Base-by-base conservation (phyloP, 1,140 invertebrate genomes). In the Orchestia grillus region DNA sequence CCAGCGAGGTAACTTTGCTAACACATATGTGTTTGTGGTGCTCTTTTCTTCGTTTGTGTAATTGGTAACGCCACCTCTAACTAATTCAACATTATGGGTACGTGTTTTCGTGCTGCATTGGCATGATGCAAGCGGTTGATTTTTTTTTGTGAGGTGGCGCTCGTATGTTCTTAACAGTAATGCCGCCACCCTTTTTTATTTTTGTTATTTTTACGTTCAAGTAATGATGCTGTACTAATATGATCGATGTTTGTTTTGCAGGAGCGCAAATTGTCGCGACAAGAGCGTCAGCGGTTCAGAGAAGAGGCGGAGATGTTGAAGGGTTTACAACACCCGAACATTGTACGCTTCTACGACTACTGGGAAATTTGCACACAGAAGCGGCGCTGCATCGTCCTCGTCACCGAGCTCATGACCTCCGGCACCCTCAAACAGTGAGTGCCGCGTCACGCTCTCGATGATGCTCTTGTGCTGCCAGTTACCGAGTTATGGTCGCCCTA, bases 261-360 rank as follows among this genome's bases (percentile, higher is more conserved):
- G 96, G 96, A 96, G 41, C 96, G 96, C 36, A 96, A 96, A 91
- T 96, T 88, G 97, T 98, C 98, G 96, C 98, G 98, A 97, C 97
- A 97, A 96, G 99, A 99, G 97, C 98, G 99, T 96, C 98, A 99
- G 97, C 98, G 99, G 96, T 99, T 99, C 98, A 98, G 99, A 77
- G 99, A 99, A 97, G 99, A 99, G 97, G 99, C 99, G 42, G 99
- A 99, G 97, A 99, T 99, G 99, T 98, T 99, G 96, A 99, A 99
- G 98, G 99, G 99, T 97, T 98, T 99, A 40, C 99, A 99, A 97
- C 99, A 99, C 98, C 99, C 99, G 53, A 99, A 99, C 97, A 99
- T 99, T 97, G 99, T 99, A 96, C 98, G 99, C 90, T 99, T 99
- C 98, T 99, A 99, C 98, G 99, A 99, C 97, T 99, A 99, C 97